These are phyloP conservation scores for human DNA, from an alignment of 2,113 vertebrate species.

Conservation along the genomic window DNA sequence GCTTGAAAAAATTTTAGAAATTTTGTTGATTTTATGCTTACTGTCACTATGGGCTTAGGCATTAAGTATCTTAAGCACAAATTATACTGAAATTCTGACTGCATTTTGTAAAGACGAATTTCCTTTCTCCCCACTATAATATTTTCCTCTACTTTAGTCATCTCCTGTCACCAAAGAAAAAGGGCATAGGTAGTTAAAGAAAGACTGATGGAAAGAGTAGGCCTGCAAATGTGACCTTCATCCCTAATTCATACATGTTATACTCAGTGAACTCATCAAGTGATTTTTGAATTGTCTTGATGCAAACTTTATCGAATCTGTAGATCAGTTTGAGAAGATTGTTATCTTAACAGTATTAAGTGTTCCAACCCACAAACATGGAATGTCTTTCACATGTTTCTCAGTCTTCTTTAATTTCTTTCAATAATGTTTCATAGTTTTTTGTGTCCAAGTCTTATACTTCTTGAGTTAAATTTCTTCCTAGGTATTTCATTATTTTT, in stretches of 20 bases:
- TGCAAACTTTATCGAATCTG: neutral
- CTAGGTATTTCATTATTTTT: neutral
- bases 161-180: neutral
- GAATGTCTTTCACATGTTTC: neutral
- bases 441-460: neutral
- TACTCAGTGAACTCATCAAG: neutral
- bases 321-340: neutral
- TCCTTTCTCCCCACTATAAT: neutral
- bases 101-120: neutral
- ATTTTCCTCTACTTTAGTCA: neutral
- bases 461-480: neutral
- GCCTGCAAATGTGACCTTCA: neutral
- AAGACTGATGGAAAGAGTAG: neutral
- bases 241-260: neutral
- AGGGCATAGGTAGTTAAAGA: neutral
- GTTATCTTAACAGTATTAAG: neutral
- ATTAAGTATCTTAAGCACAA: neutral
- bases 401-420: neutral
- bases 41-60: neutral
- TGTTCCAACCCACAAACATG: neutral
- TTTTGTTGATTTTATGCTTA: neutral
- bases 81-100: neutral
- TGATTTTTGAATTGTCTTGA: neutral
- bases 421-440: neutral
- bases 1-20: slow-evolving; percentile 15